Evolutionary conservation across 2,113 vertebrate genomes (phyloP), one percentile per base, ranked within the genome.

Genomic region (Paramisgurnus dabryanus): DNA sequence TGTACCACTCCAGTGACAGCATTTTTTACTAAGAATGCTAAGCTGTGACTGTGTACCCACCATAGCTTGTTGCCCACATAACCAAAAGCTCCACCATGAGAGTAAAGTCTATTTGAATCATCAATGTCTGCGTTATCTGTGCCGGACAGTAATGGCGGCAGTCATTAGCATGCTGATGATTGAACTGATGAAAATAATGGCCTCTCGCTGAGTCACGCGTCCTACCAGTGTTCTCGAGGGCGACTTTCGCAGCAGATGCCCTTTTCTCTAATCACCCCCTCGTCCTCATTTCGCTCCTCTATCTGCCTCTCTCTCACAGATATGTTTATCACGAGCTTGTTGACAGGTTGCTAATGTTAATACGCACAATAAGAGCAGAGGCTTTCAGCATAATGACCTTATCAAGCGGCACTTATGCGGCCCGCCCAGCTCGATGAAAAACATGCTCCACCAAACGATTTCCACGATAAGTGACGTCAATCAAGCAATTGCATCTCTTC

Each of bases 181-280:
- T 81, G 80, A 81, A 73, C 76, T 73, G 79, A 80, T 84, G 76
- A 84, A 83, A 58, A 80, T 84, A 83, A 81, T 84, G 79, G 85
- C 47, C 82, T 84, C 76, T 81, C 80, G 71, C 79, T 79, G 79
- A 76, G 79, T 83, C 79, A 80, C 67, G 58, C 61, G 61, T 61
- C 40, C 82, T 80, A 68, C 79, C 70, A 27, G 70, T 61, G 69
- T 71, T 78, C 70, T 75, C 57, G 74, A 79, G 58, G 53, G 27
- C 22, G 65, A 53, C 76, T 79, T 81, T 41, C 69, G 71, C 71
- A 71, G 84, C 76, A 78, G 71, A 81, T 86, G 85, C 76, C 50
- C 76, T 83, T 81, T 58, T 83, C 34, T 34, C 61, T 82, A 86
- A 81, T 86, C 82, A 79, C 79, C 82, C 61, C 64, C 27, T 78